Evolutionary conservation across 2,888 invertebrate genomes (phyloP), one percentile per base, ranked within the genome.

Genomic region (Adela reaumurella): DNA sequence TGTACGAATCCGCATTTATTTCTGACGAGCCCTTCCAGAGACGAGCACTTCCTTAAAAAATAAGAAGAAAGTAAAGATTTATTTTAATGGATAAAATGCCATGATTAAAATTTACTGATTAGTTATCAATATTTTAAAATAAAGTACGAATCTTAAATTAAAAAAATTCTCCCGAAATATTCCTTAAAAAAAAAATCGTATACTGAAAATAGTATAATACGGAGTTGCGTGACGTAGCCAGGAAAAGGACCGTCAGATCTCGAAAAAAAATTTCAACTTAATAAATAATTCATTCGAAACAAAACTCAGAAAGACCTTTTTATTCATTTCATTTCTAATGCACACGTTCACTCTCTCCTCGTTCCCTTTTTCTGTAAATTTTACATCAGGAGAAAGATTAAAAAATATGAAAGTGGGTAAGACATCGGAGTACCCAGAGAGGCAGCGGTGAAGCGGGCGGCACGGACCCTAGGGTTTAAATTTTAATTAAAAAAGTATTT

Each of bases 341-440:
- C 35, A 35, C 35, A 35, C 35, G 35, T 35, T 35, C 24, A 24
- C 45, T 28, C 24, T 45, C 20, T 45, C 24, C 24, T 4, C 45
- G 17, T 24, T 24, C 24, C 28, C 20, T 45, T 28, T 35, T 46
- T 46, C 17, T 35, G 19, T 46, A 46, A 46, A 46, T 46, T 42
- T 47, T 28, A 46, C 29, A 20, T 47, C 29, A 19, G 47, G 19
- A 18, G 43, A 47, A 41, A 47, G 47, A 42, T 47, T 42, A 42
- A 42, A 47, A 42, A 47, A 35, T 20, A 46, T 46, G 17, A 35
- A 35, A 35, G 35, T 35, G 35, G 24, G 35, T 3, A 35, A 35
- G 35, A 35, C 14, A 35, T 3, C 35, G 35, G 24, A 24, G 24
- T 24, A 6, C 24, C 5, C 24, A 24, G 24, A 8, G 24, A 8